A percentile compares a stretch with the other conserved stretches of the same genome.
Conservation (phyloP, 2,797 vertebrate species). For the Oryzias dopingdopingensis region DNA sequence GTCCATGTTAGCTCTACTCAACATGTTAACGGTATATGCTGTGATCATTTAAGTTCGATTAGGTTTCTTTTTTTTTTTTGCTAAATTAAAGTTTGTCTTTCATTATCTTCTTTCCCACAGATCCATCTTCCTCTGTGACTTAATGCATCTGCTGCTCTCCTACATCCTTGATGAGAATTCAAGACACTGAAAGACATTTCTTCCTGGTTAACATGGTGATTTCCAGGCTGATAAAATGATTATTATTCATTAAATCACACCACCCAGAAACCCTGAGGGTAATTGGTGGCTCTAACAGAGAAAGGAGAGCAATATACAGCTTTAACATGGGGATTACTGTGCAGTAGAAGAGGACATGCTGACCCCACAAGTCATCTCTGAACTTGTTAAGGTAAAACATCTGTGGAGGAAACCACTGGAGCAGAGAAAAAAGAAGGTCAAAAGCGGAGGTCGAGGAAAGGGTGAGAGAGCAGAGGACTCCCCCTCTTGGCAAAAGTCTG, state of each 20-base stretch:
- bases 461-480: constrained; percentile 53
- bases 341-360: constrained; percentile 47
- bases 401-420: constrained; percentile 37
- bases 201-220: constrained; percentile 13
- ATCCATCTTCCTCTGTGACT: constrained; percentile 44
- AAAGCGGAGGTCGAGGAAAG: constrained; percentile 37
- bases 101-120: constrained; percentile 21
- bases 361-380: constrained; percentile 55
- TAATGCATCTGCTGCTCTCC: constrained; percentile 34
- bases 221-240: background rate
- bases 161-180: constrained; percentile 37
- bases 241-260: constrained; percentile 9
- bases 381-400: constrained; percentile 70
- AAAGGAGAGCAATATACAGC: constrained; percentile 30
- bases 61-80: too few relatives aligned
- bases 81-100: too few relatives aligned
- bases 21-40: too few relatives aligned
- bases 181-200: constrained; percentile 32
- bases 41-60: too few relatives aligned
- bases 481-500: constrained; percentile 63
- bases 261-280: constrained; percentile 10
- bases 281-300: constrained; percentile 11
- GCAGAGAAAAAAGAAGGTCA: constrained; percentile 44
- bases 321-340: constrained; percentile 63
- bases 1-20: too few relatives aligned